Evolutionary conservation across 2,113 vertebrate species (phyloP), one percentile per base, ranked within the genome.

Genomic region (Tupaia tana): DNA sequence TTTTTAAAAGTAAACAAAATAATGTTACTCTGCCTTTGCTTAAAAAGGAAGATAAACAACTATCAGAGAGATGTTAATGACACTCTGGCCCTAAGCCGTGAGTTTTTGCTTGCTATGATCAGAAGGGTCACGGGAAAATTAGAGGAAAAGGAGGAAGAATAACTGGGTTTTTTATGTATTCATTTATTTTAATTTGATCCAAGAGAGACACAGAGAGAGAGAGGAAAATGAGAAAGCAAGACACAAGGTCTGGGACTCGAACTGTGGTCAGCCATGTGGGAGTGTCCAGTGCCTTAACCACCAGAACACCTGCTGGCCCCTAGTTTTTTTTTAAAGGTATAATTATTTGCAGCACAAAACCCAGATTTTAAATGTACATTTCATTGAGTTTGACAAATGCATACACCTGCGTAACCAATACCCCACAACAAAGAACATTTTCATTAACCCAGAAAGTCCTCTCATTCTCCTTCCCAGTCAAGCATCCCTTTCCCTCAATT

Each of bases 1-100:
- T 71, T 86, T 91, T 81, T 69, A 54, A 82, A 82, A 83, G 19
- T 59, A 94, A 79, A 64, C 27, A 89, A 93, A 81, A 73, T 27
- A 74, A 29, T 77, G 52, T 77, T 52, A 31, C 25, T 66, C 59
- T 52, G 52, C 74, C 74, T 78, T 71, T 79, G 18, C 77, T 95
- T 75, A 25, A 56, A 86, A 82, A 34, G 18, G 34, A 11, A 78
- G 61, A 61, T 27, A 84, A 71, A 25, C 15, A 83, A 73, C 16
- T 59, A 73, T 54, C 74, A 88, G 58, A 87, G 34, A 82, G 11
- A 91, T 77, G 19, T 66, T 63, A 61, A 58, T 16, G 9, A 83
- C 3, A 85, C 27, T 63, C 13, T 20, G 34, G 8, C 4, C 67
- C 56, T 52, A 61, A 12, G 2, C 20, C 34, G 82, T 90, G 56